A percentile compares a stretch with the other conserved stretches of the same genome.
Evolutionary conservation across 2,888 invertebrate genomes (phyloP).

Genomic region (Herminia tarsipennalis): DNA sequence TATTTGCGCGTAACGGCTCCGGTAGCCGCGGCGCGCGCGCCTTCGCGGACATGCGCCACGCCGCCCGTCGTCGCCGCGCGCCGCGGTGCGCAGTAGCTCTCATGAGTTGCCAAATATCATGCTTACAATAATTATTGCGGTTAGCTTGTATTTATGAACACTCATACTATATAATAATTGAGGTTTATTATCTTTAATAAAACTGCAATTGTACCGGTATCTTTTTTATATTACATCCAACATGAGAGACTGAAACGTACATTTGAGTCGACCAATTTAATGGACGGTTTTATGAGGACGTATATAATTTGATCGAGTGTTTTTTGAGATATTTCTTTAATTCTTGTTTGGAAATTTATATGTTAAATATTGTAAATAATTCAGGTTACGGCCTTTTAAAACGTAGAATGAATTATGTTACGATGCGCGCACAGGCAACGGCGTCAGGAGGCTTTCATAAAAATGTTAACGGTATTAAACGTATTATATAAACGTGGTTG

Average conservation of each 20-base stretch:
- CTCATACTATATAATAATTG: constrained; percentile 45
- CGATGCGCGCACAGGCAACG: constrained; percentile 10
- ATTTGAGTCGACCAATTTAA: constrained; percentile 19
- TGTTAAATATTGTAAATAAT: constrained; percentile 26
- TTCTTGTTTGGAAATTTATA: constrained; percentile 12
- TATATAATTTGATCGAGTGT: constrained; percentile 17
- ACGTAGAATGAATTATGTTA: constrained; percentile 33
- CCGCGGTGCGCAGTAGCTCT: constrained; percentile 62
- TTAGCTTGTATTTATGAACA: constrained; percentile 40
- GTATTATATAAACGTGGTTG: constrained; percentile 11
- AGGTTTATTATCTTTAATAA: constrained; percentile 46
- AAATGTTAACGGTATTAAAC: constrained; percentile 34
- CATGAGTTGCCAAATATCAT: constrained; percentile 68
- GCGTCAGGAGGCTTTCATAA: constrained; percentile 30
- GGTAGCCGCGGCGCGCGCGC: constrained; percentile 56
- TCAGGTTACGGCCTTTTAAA: constrained; percentile 31
- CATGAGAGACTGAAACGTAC: constrained; percentile 8
- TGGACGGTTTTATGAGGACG: constrained; percentile 24
- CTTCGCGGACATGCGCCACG: too few species aligned
- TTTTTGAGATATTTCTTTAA: constrained; percentile 21
- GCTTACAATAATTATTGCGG: constrained; percentile 62
- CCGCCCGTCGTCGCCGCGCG: too few species aligned
- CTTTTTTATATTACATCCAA: constrained; percentile 27
- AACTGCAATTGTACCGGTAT: constrained; percentile 44
- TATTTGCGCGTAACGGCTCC: constrained; percentile 82